Conservation (phyloP, 2,888 invertebrate genomes). For the Mythimna loreyi region DNA sequence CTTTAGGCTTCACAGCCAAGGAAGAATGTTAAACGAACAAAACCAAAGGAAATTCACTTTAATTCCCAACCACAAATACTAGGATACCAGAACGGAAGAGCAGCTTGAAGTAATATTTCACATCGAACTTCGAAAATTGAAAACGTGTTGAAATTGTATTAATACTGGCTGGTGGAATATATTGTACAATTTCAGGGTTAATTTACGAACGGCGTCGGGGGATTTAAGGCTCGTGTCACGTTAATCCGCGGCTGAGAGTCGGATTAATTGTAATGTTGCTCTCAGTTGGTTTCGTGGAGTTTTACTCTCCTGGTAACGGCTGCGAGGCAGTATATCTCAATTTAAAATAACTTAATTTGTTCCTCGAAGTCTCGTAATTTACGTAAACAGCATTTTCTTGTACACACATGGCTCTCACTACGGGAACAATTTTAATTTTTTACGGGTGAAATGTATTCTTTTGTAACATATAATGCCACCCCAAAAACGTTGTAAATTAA, state of each 20-base stretch:
- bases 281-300: constrained; percentile 35
- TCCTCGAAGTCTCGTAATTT: constrained; percentile 24
- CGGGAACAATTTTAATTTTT: neutral
- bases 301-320: constrained; percentile 34
- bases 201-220: constrained; percentile 59
- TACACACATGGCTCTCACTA: neutral
- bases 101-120: constrained; percentile 45
- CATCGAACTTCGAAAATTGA: constrained; percentile 53
- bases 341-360: constrained; percentile 37
- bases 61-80: constrained; percentile 30
- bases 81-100: constrained; percentile 38
- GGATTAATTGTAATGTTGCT: constrained; percentile 62
- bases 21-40: no score
- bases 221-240: constrained; percentile 60
- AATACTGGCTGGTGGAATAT: constrained; percentile 54
- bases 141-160: constrained; percentile 60
- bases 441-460: neutral
- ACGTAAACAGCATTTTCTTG: constrained; percentile 11
- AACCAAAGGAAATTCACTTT: constrained; percentile 4
- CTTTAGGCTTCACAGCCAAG: no score
- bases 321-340: constrained; percentile 27
- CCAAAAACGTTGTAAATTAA: constrained; percentile 11
- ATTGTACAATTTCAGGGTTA: constrained; percentile 62
- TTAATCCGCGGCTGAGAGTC: constrained; percentile 57
- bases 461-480: neutral